These are phyloP conservation scores for Pongo abelii DNA, from an alignment of 2,113 vertebrate genomes.

Conservation along the genomic window DNA sequence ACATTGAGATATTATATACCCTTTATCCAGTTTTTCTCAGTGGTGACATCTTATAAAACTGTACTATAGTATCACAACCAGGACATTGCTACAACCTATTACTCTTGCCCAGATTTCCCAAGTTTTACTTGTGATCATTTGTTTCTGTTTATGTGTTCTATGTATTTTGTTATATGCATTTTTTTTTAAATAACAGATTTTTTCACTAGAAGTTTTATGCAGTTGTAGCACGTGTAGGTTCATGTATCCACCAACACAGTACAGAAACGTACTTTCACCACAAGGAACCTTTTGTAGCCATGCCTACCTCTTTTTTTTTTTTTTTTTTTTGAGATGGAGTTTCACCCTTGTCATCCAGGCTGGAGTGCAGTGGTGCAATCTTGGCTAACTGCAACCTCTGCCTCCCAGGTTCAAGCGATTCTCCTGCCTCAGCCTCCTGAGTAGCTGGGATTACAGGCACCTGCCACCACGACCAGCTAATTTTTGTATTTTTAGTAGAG, in stretches of 20 bases:
- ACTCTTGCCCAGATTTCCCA: not conserved
- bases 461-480: too few species aligned
- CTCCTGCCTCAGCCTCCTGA: too few species aligned
- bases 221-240: not conserved
- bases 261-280: not conserved
- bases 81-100: not conserved
- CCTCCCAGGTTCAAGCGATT: too few species aligned
- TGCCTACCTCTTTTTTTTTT: not conserved
- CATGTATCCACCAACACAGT: not conserved
- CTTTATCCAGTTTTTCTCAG: not conserved
- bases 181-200: not conserved
- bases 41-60: constrained; percentile 6
- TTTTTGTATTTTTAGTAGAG: too few species aligned
- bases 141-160: not conserved
- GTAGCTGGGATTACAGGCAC: too few species aligned
- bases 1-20: not conserved
- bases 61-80: not conserved
- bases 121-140: not conserved
- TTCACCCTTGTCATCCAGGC: too few species aligned
- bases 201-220: not conserved
- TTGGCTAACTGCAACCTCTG: too few species aligned
- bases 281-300: not conserved
- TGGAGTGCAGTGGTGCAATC: too few species aligned
- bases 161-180: not conserved
- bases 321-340: too few species aligned